These are phyloP conservation scores for Eidolon dupreanum DNA, from an alignment of 2,797 vertebrate species.

Conservation along the genomic window DNA sequence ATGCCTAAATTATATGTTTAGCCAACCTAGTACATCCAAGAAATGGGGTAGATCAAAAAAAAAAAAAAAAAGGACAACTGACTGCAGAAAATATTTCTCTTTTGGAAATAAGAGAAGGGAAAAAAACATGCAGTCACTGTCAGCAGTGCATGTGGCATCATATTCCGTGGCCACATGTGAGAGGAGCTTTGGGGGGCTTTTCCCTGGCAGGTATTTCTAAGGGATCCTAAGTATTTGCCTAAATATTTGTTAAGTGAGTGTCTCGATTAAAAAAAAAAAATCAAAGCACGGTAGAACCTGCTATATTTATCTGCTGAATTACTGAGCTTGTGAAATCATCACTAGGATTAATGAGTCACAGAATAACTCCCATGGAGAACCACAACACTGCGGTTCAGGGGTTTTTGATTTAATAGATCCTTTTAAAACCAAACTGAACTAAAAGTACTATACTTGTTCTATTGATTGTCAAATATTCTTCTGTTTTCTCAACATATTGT, in stretches of 20 bases:
- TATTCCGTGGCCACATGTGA: neutral
- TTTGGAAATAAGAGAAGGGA: neutral
- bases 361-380: neutral
- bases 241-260: neutral
- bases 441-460: conserved; percentile 44
- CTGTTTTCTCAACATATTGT: conserved; percentile 16
- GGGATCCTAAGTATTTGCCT: neutral
- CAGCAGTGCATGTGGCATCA: accelerated
- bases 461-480: conserved; percentile 64
- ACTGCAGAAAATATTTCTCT: neutral
- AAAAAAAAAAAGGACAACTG: neutral
- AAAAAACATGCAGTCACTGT: neutral
- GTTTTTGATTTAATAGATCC: conserved; percentile 6
- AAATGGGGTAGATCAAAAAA: neutral
- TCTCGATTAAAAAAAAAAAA: conserved; percentile 22
- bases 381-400: neutral
- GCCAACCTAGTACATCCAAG: neutral
- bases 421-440: conserved; percentile 56
- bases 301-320: neutral
- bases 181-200: neutral
- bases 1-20: neutral
- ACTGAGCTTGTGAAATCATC: neutral
- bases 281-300: neutral
- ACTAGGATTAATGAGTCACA: neutral
- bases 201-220: neutral